Evolutionary conservation across 2,113 vertebrate genomes (phyloP).

Genomic region (Mastomys natalensis): DNA sequence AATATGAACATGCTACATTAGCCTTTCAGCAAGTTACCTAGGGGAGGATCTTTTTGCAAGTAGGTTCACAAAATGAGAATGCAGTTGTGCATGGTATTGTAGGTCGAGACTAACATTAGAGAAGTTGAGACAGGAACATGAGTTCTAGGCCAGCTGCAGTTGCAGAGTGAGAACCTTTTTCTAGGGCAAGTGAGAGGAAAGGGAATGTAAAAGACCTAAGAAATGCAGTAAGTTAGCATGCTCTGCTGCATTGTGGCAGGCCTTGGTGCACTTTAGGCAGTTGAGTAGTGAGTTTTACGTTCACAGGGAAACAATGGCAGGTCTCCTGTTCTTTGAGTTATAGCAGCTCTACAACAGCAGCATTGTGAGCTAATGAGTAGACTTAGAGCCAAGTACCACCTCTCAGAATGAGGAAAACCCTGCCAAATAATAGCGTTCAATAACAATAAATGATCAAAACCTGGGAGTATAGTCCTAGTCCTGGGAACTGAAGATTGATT

Average conservation of each 20-base stretch:
- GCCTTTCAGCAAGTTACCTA: background rate
- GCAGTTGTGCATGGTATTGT: background rate
- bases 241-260: background rate
- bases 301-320: background rate
- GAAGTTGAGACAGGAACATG: background rate
- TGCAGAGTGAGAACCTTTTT: background rate
- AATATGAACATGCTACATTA: rapidly evolving
- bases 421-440: background rate
- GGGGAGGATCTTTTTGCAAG: background rate
- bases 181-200: background rate
- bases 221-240: background rate
- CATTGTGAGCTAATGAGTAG: background rate
- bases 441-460: background rate
- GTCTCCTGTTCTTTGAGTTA: background rate
- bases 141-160: background rate
- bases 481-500: background rate
- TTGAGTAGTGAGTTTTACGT: background rate
- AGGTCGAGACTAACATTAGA: background rate
- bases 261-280: background rate
- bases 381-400: background rate
- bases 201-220: background rate
- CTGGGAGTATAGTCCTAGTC: background rate
- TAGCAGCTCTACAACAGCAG: background rate
- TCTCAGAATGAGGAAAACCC: background rate
- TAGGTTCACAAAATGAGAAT: background rate